A percentile compares a stretch with the other conserved stretches of the same genome.
phyloP scores from a whole-genome alignment of 1,140 invertebrate species.

The Bombus pascuorum region DNA sequence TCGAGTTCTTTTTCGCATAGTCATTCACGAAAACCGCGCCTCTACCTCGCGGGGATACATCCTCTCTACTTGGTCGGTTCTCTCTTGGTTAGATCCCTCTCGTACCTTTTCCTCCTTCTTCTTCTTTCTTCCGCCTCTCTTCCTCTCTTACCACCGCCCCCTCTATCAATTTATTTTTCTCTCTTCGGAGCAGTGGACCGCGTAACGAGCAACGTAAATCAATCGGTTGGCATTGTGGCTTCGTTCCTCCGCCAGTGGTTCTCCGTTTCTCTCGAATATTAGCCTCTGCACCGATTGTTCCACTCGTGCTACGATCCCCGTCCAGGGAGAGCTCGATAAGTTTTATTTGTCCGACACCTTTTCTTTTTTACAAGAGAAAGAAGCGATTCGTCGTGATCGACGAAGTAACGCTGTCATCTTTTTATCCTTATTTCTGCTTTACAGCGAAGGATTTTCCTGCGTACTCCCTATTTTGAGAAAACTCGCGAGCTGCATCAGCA shows the following conservation, averaged over 20 bases:
- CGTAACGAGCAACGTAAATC: constrained; percentile 83
- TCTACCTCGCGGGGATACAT: constrained; percentile 7
- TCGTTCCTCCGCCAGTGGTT: constrained; percentile 68
- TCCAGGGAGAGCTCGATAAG: background rate
- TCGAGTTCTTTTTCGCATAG: background rate
- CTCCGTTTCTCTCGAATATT: constrained; percentile 20
- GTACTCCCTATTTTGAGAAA: background rate
- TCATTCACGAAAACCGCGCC: constrained; percentile 34
- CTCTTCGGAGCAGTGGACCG: constrained; percentile 80
- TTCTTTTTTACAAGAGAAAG: background rate
- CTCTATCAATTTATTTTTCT: constrained; percentile 82
- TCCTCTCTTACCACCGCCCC: constrained; percentile 16
- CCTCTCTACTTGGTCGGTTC: background rate
- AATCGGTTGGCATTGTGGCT: constrained; percentile 81
- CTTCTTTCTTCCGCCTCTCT: background rate
- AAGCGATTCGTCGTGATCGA: background rate
- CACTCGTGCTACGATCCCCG: background rate
- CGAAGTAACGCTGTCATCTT: background rate
- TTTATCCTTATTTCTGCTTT: background rate
- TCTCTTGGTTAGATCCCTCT: constrained; percentile 1
- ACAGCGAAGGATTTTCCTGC: background rate
- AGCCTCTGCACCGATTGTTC: background rate
- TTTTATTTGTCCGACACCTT: background rate
- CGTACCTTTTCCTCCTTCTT: constrained; percentile 16
- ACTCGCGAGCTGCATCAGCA: too few species aligned